Conservation (phyloP, 2,113 vertebrate species). For the Rissa tridactyla region DNA sequence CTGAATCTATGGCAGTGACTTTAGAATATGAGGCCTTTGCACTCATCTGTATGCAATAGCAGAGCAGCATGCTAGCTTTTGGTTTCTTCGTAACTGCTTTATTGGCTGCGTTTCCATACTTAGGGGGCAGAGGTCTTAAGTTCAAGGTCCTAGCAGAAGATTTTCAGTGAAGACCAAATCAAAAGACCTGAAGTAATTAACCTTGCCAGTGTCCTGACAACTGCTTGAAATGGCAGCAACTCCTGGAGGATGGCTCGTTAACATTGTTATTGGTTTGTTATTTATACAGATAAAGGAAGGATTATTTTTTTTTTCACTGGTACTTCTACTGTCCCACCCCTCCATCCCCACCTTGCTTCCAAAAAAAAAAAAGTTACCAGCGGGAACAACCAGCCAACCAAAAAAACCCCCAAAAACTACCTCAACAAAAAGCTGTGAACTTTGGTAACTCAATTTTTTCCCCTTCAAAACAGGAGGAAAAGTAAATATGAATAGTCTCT, state of each 20-base stretch:
- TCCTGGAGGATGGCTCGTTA: neutral
- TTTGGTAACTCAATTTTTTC: neutral
- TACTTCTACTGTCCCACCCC: neutral
- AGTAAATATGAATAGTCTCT: neutral
- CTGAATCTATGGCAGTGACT: neutral
- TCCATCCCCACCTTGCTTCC: neutral
- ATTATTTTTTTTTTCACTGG: neutral
- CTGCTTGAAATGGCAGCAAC: neutral
- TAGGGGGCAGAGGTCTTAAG: neutral
- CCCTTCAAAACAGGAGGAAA: neutral
- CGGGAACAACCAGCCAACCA: neutral
- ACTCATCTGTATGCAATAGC: neutral
- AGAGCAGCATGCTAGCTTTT: neutral
- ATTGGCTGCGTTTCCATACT: neutral
- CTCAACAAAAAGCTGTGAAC: neutral
- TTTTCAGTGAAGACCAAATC: neutral
- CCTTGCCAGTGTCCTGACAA: neutral
- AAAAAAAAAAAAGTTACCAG: neutral
- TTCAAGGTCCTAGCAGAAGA: neutral
- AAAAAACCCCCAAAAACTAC: neutral
- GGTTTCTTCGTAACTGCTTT: neutral
- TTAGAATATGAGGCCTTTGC: neutral
- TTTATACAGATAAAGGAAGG: neutral
- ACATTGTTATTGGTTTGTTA: neutral
- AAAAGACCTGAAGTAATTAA: neutral